phyloP scores from a whole-genome alignment of 2,113 vertebrate species.

The Myrmecobius fasciatus region DNA sequence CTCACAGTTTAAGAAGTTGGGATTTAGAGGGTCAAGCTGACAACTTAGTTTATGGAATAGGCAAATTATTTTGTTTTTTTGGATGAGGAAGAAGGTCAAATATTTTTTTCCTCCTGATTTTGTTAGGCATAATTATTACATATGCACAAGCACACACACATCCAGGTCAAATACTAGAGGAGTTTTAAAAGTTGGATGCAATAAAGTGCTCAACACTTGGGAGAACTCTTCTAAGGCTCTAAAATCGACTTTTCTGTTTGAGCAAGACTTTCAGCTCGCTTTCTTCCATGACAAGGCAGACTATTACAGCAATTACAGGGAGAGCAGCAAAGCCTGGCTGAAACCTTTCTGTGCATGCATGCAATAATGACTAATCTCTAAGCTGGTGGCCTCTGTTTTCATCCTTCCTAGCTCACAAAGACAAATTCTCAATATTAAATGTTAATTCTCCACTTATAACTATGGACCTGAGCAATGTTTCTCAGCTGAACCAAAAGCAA shows the following conservation, averaged over 20 bases:
- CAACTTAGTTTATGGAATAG: constrained; percentile 46
- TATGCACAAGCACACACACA: background rate
- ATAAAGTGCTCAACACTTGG: constrained; percentile 54
- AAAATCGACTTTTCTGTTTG: constrained; percentile 55
- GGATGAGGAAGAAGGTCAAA: constrained; percentile 65
- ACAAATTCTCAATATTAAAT: constrained; percentile 42
- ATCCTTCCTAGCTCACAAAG: constrained; percentile 20
- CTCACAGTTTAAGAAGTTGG: background rate
- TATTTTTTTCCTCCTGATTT: constrained; percentile 59
- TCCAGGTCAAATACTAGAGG: constrained; percentile 45
- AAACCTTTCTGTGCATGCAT: constrained; percentile 27
- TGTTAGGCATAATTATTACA: constrained; percentile 36
- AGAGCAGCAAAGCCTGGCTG: constrained; percentile 37
- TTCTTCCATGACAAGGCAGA: constrained; percentile 30
- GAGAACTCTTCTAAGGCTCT: constrained; percentile 63
- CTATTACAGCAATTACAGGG: constrained; percentile 44
- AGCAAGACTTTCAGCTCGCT: constrained; percentile 55
- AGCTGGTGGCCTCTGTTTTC: constrained; percentile 50
- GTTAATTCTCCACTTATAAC: constrained; percentile 60
- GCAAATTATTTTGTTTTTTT: constrained; percentile 21
- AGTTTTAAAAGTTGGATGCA: constrained; percentile 37
- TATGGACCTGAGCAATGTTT: constrained; percentile 58
- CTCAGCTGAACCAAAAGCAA: constrained; percentile 38
- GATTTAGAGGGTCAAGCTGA: background rate
- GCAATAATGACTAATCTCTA: constrained; percentile 16